Evolutionary conservation across 1,140 invertebrate genomes (phyloP).

Genomic region (Delia radicum): DNA sequence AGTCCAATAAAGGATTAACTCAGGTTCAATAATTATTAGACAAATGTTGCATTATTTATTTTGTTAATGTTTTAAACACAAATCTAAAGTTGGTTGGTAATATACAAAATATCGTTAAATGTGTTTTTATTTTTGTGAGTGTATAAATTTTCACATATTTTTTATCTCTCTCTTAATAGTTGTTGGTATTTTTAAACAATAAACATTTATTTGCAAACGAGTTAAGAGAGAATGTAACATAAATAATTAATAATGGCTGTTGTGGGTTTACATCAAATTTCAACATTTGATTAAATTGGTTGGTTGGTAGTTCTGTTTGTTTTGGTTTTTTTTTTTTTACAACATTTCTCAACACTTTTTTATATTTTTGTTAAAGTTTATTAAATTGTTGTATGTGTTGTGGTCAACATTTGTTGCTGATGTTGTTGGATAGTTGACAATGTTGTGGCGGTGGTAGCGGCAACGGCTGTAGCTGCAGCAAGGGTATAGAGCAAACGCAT

Average conservation of each 20-base stretch:
- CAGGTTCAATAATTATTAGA: too few relatives aligned
- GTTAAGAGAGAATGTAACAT: too few relatives aligned
- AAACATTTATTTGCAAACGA: too few relatives aligned
- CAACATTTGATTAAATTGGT: neutral
- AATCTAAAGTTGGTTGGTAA: too few relatives aligned
- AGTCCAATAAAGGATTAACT: too few relatives aligned
- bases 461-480: neutral
- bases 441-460: constrained; percentile 14
- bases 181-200: too few relatives aligned
- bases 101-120: too few relatives aligned
- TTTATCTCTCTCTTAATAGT: too few relatives aligned
- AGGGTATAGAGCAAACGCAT: constrained; percentile 1
- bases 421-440: neutral
- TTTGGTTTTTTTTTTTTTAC: neutral
- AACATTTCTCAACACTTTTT: neutral
- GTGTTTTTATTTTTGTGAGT: too few relatives aligned
- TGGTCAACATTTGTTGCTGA: neutral
- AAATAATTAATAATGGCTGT: neutral
- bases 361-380: neutral
- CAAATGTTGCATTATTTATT: too few relatives aligned
- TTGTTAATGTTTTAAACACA: too few relatives aligned
- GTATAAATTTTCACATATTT: too few relatives aligned
- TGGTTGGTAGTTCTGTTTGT: neutral
- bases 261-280: neutral
- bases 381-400: neutral